Base-by-base conservation (phyloP, 2,113 vertebrate genomes). In the Trochalopteron elliotii region DNA sequence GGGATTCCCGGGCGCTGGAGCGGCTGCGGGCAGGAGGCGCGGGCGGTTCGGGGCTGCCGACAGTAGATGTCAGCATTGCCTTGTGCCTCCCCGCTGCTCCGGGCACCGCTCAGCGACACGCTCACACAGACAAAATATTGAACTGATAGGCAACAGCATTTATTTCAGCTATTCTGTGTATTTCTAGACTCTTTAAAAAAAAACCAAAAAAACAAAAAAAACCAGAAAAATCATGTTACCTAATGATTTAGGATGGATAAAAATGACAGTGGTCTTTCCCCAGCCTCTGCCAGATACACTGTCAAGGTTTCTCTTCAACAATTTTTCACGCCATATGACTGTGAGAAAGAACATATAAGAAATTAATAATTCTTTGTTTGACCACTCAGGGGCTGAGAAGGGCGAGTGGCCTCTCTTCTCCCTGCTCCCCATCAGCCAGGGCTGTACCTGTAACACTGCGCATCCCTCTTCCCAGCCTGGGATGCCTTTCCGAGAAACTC, bases 1-100 rank as follows among this genome's bases (percentile, higher is more conserved):
- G 45, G 18, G 10, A 6, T 18, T 52, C 10, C 24, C 5, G 5
- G 12, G 25, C 44, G 67, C 21, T 7, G 57, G 1, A 0, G 37
- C 45, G 5, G 11, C 19, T 11, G 75, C 75, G 40, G 40, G 63
- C 79, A 15, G 79, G 2, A 1, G 35, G 63, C 0, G 63, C 70
- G 6, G 53, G 57, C 35, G 27, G 22, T 95, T 49, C 75, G 9
- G 4, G 1, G 37, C 12, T 35, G 56, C 25, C 21, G 65, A 56
- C 98, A 72, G 95, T 80, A 98, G 98, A 33, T 98, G 98, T 91
- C 97, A 89, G 80, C 81, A 80, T 97, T 97, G 96, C 78, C 96
- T 83, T 97, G 82, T 30, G 68, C 93, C 74, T 77, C 49, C 33
- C 80, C 25, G 30, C n/a, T 19, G 53, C 76, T 64, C 31, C 7